These are phyloP conservation scores for Gasteruption jaculator DNA, from an alignment of 2,888 invertebrate species.

Conservation along the genomic window DNA sequence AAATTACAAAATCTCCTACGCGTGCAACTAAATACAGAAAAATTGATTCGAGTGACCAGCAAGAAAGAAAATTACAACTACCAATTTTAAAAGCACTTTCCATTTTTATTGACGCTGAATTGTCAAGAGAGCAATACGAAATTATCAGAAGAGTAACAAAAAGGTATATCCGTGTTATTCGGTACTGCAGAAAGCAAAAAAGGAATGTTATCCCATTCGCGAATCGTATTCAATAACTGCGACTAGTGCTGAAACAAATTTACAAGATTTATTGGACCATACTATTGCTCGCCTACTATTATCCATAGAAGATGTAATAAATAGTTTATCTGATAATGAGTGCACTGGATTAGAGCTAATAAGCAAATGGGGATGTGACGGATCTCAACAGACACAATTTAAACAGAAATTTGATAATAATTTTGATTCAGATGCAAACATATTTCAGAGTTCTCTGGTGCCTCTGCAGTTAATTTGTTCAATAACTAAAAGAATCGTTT, in stretches of 20 bases:
- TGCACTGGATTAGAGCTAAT: slow-evolving; percentile 22
- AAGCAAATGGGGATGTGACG: slow-evolving; percentile 34
- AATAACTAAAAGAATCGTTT: slow-evolving; percentile 22
- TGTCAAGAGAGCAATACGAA: slow-evolving; percentile 14
- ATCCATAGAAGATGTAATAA: slow-evolving; percentile 15
- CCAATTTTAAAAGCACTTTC: slow-evolving; percentile 3
- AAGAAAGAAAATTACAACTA: no score
- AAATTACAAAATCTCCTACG: not conserved
- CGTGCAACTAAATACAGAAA: not conserved
- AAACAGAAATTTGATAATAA: slow-evolving; percentile 31
- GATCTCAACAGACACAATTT: slow-evolving; percentile 30
- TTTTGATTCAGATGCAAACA: slow-evolving; percentile 28
- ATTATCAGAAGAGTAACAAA: slow-evolving; percentile 11
- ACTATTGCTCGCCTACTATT: slow-evolving; percentile 20
- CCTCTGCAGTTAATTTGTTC: slow-evolving; percentile 11
- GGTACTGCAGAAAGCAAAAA: slow-evolving; percentile 20
- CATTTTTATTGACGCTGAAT: slow-evolving; percentile 15
- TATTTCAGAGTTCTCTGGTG: slow-evolving; percentile 31
- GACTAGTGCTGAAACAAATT: slow-evolving; percentile 17
- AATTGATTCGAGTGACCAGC: not conserved
- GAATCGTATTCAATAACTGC: slow-evolving; percentile 8
- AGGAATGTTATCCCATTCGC: slow-evolving; percentile 16
- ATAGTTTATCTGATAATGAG: slow-evolving; percentile 17
- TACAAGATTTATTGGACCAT: slow-evolving; percentile 19
- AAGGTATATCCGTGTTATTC: slow-evolving; percentile 20